These are phyloP conservation scores for Diprion similis DNA, from an alignment of 1,140 invertebrate genomes.

Conservation along the genomic window DNA sequence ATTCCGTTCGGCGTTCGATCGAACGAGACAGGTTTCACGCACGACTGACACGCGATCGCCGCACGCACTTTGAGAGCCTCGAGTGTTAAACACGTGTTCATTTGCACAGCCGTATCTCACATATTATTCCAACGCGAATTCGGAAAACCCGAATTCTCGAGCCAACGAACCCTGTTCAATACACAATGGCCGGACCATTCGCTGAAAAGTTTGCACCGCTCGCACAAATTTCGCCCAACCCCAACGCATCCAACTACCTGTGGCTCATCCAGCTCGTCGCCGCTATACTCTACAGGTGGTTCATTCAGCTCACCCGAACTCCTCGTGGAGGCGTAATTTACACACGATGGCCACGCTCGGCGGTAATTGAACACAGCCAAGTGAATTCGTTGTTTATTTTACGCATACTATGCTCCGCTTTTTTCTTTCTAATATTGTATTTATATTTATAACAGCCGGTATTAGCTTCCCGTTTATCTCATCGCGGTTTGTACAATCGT, in stretches of 20 bases:
- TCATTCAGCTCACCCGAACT: not conserved
- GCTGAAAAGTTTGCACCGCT: not conserved
- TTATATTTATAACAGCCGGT: too few relatives aligned
- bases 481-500: too few relatives aligned
- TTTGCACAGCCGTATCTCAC: not conserved
- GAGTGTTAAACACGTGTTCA: too few relatives aligned
- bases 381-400: too few relatives aligned
- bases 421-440: too few relatives aligned
- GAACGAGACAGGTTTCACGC: slow-evolving; percentile 1
- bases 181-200: not conserved
- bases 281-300: not conserved
- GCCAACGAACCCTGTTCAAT: not conserved
- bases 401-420: too few relatives aligned
- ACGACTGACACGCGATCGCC: not conserved
- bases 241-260: not conserved
- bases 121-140: not conserved
- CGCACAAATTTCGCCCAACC: not conserved
- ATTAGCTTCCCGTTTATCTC: too few relatives aligned
- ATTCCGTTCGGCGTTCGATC: not conserved
- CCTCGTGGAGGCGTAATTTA: too few relatives aligned
- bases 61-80: not conserved
- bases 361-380: too few relatives aligned
- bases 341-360: too few relatives aligned
- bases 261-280: not conserved
- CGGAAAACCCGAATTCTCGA: not conserved